Evolutionary conservation across 2,113 vertebrate species (phyloP), one percentile per base, ranked within the genome.

Genomic region (Gobius niger): DNA sequence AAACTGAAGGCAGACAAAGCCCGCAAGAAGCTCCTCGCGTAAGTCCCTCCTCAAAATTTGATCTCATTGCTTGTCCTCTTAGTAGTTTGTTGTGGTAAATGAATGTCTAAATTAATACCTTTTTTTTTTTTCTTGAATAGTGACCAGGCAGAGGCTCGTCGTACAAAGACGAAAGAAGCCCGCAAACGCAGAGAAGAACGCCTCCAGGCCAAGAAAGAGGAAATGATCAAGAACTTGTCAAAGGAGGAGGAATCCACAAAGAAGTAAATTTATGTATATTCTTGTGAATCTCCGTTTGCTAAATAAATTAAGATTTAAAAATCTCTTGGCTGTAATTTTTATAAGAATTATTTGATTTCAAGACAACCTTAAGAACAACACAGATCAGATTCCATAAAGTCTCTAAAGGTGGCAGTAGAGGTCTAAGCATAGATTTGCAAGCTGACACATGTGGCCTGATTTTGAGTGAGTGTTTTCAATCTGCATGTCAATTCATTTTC

Each of bases 1-100:
- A 98, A 98, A 75, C 93, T 98, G 76, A 98, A 98, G 93, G 96
- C 96, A 0, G 96, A 98, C 70, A 97, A 98, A 64, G 96, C 96
- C 82, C 96, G 96, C 93, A 98, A 97, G 95, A 98, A 98, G 94
- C 95, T 98, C 40, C 80, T 98, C 70, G 92, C 95, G 96, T 98
- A 91, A 94, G 96, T 94, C 12, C 0, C 16, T 63, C 9, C 2
- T 42, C 34, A 44, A 7, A 34, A 47, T 4, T 15, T 42, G 13
- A 49, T 7, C 4, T 7, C 10, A 18, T 19, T 24, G 12, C 12
- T 19, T 6, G 10, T 1, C 18, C 18, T 54, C 24, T 53, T 34
- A 46, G 7, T 9, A 11, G 44, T 14, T 7, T 8, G 14, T 6
- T 2, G 40, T 60, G 19, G 4, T 12, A 44, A 14, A 6, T 34